Base-by-base conservation (phyloP, 1,140 invertebrate genomes). In the Drosophila truncata region DNA sequence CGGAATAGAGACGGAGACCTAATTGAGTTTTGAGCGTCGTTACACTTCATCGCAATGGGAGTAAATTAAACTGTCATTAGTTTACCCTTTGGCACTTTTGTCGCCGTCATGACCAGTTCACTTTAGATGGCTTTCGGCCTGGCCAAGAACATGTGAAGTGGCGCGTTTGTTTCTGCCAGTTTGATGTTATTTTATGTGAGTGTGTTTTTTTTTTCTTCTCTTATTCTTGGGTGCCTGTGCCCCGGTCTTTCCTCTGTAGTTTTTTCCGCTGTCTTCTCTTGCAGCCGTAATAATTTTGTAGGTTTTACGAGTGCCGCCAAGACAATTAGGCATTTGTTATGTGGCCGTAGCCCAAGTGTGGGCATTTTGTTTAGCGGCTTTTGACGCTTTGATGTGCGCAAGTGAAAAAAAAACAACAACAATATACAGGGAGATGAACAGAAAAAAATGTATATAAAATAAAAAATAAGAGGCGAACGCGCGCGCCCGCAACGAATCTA, bases 51-150 rank as follows among this genome's bases (percentile, higher is more conserved):
- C 83, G 83, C 83, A 87, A 84, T 88, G 84, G 85, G 85, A 88
- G 85, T 88, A 88, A 88, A 88, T 88, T 90, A 88, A 88, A 88
- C 85, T 85, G 85, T 88, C 85, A 88, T 88, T 88, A 88, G 85
- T 88, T 88, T 82, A 88, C 85, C 85, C 85, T 88, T 88, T 88
- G 85, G 85, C 85, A 88, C 73, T 81, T 81, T 82, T 86, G 82
- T 86, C 82, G 70, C 78, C 78, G 65, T 52, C 65, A 60, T 67
- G 58, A 61, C 41, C 33, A 49, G 44, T 60, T 59, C 57, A 37
- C 44, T 58, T 46, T 25, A 23, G 66, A 33, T 29, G 46, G 66
- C 66, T 70, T 69, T 70, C 16, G 72, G 49, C 42, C 52, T 31
- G 31, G 75, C 54, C 62, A 65, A 55, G 67, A 84, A 87, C 84